A percentile compares a stretch with the other conserved stretches of the same genome.
Conservation (phyloP, 2,113 vertebrate genomes). For the Gopherus flavomarginatus region DNA sequence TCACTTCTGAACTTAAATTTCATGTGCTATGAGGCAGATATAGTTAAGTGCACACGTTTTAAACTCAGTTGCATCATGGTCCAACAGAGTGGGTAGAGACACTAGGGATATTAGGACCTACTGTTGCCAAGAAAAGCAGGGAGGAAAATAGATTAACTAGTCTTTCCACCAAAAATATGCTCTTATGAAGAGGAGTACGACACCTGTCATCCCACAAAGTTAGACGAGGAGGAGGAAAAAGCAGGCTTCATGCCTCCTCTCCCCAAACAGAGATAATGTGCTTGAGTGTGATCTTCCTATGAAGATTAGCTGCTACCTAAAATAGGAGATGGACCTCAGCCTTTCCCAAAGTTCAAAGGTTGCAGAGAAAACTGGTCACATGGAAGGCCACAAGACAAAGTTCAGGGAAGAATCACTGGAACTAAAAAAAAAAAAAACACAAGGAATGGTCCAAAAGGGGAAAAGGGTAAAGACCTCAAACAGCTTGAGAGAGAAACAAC, state of each 20-base stretch:
- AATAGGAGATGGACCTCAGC: background rate
- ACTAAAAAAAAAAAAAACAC: background rate
- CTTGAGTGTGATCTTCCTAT: background rate
- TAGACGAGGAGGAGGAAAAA: background rate
- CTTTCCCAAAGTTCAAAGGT: background rate
- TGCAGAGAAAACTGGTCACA: background rate
- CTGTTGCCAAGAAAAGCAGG: background rate
- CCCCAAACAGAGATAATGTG: rapidly evolving
- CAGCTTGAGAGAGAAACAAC: background rate
- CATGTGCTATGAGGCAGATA: background rate
- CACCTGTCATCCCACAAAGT: background rate
- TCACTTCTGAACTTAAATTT: background rate
- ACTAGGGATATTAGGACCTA: background rate
- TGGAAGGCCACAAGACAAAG: background rate
- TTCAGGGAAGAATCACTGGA: background rate
- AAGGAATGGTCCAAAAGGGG: background rate
- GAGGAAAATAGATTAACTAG: background rate
- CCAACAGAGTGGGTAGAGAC: rapidly evolving
- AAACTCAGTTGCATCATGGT: background rate
- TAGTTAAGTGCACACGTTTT: background rate
- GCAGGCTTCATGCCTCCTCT: background rate
- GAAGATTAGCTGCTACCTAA: background rate
- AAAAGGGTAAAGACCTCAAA: background rate
- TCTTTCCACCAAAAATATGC: background rate
- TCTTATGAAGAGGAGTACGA: background rate